Evolutionary conservation across 2,797 vertebrate genomes (phyloP), one percentile per base, ranked within the genome.

Genomic region (Xyrichtys novacula): DNA sequence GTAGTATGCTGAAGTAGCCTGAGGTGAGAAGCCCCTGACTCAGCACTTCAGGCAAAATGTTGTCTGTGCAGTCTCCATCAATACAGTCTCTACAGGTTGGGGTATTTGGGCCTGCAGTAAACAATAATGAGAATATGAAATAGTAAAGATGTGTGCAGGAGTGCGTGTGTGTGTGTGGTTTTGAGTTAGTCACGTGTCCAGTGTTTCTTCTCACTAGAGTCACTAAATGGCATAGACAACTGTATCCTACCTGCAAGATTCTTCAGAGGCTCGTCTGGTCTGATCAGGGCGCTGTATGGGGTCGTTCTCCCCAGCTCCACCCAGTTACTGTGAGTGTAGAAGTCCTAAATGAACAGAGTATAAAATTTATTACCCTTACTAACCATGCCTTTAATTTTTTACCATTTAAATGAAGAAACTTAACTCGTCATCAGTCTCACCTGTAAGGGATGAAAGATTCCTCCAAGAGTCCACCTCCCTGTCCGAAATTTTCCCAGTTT

Each of bases 241-340:
- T 44, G 7, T 5, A 12, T 57, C 23, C 7, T 74, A 93, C 92
- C 91, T 88, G 91, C 90, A 42, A 90, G 52, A 43, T 88, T 91
- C 1, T 80, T 36, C 1, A 93, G 59, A 5, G 48, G 72, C 39
- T 75, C 42, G 23, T 88, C 77, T 14, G 90, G 76, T 61, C 1
- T 58, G 74, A 91, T 89, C 40, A 93, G 77, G 12, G 39, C 20
- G 3, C 62, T 50, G 69, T 87, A 85, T 8, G 91, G 90, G 17
- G 23, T 3, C 71, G 32, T 88, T 20, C 29, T 86, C 6, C 84
- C 85, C 71, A 91, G 53, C 71, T 93, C 91, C 48, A 93, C 84
- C 92, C 92, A 93, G 78, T 92, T 92, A 76, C 92, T 93, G 80
- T 93, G 91, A 56, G 90, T 93, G 86, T 93, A 93, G 78, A 93